These are phyloP conservation scores for Heliconius hortense DNA, from an alignment of 2,888 invertebrate genomes.

Conservation along the genomic window DNA sequence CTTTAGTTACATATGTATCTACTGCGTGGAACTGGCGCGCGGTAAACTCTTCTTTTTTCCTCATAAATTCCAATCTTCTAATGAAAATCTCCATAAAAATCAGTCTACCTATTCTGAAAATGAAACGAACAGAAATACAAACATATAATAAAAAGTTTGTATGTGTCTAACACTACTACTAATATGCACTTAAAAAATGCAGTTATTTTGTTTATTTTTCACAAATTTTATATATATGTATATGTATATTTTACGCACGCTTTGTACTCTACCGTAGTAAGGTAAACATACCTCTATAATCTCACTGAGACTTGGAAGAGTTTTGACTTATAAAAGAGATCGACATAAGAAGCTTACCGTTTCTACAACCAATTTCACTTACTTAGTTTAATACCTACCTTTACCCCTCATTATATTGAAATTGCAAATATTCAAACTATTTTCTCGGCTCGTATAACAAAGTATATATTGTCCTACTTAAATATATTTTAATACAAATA, in stretches of 20 bases:
- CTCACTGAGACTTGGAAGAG: constrained; percentile 7
- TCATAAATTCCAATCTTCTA: too few species aligned
- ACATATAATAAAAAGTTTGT: too few species aligned
- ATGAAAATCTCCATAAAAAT: too few species aligned
- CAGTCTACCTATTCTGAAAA: too few species aligned
- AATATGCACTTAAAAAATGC: too few species aligned
- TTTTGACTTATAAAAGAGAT: constrained; percentile 22
- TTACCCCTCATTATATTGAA: background rate
- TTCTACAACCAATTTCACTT: constrained; percentile 10
- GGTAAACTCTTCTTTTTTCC: too few species aligned
- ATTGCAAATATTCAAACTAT: background rate
- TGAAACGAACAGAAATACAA: too few species aligned
- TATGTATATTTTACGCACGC: background rate
- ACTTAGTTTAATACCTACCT: constrained; percentile 1
- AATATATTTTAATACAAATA: background rate
- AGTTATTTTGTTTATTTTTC: too few species aligned
- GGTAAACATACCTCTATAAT: constrained; percentile 1
- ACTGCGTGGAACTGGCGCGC: too few species aligned
- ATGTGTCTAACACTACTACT: too few species aligned
- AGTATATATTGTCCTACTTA: background rate
- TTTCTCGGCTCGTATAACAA: background rate
- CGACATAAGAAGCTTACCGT: constrained; percentile 17
- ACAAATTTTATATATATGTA: too few species aligned
- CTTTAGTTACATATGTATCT: too few species aligned
- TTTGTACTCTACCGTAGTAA: background rate